Base-by-base conservation (phyloP, 1,140 invertebrate genomes). In the Tetramorium alpestre region DNA sequence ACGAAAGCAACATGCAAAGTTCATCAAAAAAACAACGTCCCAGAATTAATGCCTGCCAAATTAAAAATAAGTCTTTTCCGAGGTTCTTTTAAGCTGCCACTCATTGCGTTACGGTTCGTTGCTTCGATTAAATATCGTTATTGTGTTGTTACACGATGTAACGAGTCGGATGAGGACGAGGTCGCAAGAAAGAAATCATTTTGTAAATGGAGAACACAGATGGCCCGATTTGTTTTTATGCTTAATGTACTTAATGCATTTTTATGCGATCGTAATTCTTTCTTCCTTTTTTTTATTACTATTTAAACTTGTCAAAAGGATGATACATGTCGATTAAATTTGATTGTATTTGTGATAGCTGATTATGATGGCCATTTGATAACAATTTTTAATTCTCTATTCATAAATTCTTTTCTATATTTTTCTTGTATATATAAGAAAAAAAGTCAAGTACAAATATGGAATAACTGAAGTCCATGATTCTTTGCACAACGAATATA, bases 101-200 rank as follows among this genome's bases (percentile, higher is more conserved):
- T 62, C 56, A 60, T 41, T 58, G 73, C 38, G 73, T 77, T 64
- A 80, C 33, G 86, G 70, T 82, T 47, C 85, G 65, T 86, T 90
- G 81, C 56, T 33, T 82, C 65, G 28, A 67, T 87, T 90, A 93
- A 90, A 87, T 85, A 88, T 91, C 60, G n/a, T 91, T 62, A 87
- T 86, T 85, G 73, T 81, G 25, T 65, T 41, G 22, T 13, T 49
- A 60, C 11, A 58, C 28, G 80, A 62, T 51, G 51, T 38, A n/a
- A 58, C 44, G 76, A 22, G 18, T n/a, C 38, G 44, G 22, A 13
- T 10, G 67, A 58, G n/a, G 38, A 47, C 16, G 80, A 69, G 62
- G 54, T 44, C 25, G 81, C 25, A 47, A 28, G 18, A 49, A 73
- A 70, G 58, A 38, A 41, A 73, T 58, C 47, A 69, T 69, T 38